These are phyloP conservation scores for Henricia sp. DNA, from an alignment of 53 echinoderm and acorn worm species.

Conservation along the genomic window DNA sequence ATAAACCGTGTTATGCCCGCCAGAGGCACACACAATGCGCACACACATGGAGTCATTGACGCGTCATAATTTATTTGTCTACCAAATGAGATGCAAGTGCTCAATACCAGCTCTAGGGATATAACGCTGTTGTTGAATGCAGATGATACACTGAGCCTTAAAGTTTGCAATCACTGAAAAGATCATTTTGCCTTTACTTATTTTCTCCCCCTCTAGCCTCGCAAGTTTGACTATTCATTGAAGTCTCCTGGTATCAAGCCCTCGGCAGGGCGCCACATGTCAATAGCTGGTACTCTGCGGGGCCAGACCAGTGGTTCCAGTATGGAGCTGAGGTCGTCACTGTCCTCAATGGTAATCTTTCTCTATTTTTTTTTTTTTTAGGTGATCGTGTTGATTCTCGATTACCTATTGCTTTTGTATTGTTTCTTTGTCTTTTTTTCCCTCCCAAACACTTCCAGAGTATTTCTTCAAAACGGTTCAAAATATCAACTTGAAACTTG, in stretches of 20 bases:
- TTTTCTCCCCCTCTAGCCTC: conserved; percentile 62
- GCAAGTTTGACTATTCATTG: conserved; percentile 83
- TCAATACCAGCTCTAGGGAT: no score
- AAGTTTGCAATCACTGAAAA: not conserved
- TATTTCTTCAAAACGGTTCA: not conserved
- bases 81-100: no score
- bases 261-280: conserved; percentile 78
- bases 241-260: conserved; percentile 98
- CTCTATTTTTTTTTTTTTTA: not conserved
- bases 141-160: not conserved
- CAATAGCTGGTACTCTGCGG: conserved; percentile 69
- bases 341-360: conserved; percentile 29
- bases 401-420: no score
- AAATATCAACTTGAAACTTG: no score
- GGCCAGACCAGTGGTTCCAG: conserved; percentile 46
- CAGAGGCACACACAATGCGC: no score
- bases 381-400: no score
- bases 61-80: no score
- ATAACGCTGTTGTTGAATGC: no score
- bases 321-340: conserved; percentile 66
- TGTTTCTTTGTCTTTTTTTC: no score
- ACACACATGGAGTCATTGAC: no score
- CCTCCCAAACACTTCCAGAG: no score
- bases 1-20: no score
- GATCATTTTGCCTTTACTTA: not conserved